phyloP scores from a whole-genome alignment of 2,888 invertebrate genomes.

The Hoplodrina blanda region DNA sequence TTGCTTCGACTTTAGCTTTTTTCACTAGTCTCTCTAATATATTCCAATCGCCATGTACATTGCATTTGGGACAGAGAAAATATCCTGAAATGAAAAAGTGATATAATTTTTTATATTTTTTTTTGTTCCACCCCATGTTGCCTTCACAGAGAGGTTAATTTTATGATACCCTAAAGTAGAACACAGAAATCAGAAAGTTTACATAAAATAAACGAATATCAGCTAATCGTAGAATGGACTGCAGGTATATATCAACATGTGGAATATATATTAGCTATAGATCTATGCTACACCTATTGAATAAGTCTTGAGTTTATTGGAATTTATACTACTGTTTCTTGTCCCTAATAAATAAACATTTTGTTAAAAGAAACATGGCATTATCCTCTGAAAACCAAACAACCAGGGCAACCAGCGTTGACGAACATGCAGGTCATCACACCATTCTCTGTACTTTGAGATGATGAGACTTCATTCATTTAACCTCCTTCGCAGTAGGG shows the following conservation, averaged over 20 bases:
- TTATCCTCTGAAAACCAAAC: background rate
- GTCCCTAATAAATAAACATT: no score
- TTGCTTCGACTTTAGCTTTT: conserved; percentile 79
- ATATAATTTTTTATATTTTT: background rate
- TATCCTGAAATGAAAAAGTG: conserved; percentile 89
- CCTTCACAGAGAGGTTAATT: background rate
- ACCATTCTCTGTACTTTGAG: background rate
- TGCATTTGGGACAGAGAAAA: conserved; percentile 93
- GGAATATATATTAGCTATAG: no score
- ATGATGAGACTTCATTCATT: background rate
- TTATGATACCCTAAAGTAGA: background rate
- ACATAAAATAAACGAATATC: background rate
- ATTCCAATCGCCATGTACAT: conserved; percentile 92
- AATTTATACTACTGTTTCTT: no score
- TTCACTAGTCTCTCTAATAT: conserved; percentile 90
- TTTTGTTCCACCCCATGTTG: background rate
- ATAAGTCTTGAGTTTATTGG: no score
- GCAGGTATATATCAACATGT: conserved; percentile 4
- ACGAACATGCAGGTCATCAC: background rate
- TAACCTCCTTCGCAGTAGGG: background rate
- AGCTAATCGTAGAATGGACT: background rate
- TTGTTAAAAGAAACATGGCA: no score
- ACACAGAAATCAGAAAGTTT: background rate
- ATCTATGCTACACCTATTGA: background rate
- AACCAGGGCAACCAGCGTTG: background rate